Evolutionary conservation across 2,113 vertebrate species (phyloP).

Genomic region (Microtus pennsylvanicus): DNA sequence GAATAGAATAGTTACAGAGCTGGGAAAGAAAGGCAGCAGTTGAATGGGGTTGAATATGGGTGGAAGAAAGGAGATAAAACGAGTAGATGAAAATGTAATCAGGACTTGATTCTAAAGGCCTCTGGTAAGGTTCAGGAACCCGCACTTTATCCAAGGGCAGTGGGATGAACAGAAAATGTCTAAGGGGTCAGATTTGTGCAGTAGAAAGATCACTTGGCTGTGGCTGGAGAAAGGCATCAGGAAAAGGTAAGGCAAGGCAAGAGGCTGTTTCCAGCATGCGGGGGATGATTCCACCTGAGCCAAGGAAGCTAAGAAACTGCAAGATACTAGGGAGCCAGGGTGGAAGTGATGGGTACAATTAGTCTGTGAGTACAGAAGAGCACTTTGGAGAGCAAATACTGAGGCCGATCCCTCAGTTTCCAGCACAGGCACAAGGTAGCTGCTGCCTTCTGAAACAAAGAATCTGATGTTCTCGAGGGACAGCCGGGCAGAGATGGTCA

Average conservation of each 20-base stretch:
- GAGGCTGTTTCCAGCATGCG: background rate
- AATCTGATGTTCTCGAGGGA: background rate
- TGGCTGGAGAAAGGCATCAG: background rate
- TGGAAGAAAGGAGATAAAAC: background rate
- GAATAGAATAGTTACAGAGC: background rate
- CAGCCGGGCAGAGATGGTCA: background rate
- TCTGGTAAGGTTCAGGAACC: background rate
- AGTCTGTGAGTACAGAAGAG: no score
- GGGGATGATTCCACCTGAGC: background rate
- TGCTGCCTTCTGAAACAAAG: background rate
- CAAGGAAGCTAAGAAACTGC: background rate
- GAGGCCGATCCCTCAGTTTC: background rate
- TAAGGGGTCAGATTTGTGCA: background rate
- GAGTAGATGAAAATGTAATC: background rate
- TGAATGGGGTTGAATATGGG: background rate
- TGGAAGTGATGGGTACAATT: background rate
- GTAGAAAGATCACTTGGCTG: background rate
- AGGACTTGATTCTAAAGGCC: background rate
- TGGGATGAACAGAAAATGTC: background rate
- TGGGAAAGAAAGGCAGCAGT: background rate
- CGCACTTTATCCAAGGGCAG: background rate
- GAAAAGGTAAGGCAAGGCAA: background rate
- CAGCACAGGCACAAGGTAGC: background rate
- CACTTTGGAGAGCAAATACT: no score
- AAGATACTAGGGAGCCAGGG: background rate